Evolutionary conservation across 1,140 invertebrate species (phyloP).

Genomic region (Ceratosolen fusciceps): DNA sequence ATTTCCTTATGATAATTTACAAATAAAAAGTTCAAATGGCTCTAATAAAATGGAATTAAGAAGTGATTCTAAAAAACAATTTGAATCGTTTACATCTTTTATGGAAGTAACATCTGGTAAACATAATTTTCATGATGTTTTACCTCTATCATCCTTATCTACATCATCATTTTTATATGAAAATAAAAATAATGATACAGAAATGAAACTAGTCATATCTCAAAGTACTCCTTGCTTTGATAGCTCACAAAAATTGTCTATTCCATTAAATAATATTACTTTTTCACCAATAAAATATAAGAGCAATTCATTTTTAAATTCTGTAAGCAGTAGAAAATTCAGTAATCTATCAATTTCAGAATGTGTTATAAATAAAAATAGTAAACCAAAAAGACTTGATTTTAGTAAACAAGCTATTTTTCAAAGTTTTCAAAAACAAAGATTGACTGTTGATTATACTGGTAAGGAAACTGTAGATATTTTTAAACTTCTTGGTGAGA

Average conservation of each 20-base stretch:
- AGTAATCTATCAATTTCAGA: constrained; percentile 32
- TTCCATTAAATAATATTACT: constrained; percentile 1
- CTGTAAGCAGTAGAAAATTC: constrained; percentile 13
- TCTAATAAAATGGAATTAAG: constrained; percentile 33
- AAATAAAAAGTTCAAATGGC: not conserved
- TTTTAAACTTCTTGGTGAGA: constrained; percentile 61
- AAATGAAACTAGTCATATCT: constrained; percentile 32
- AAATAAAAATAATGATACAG: not conserved
- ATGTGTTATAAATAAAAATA: constrained; percentile 54
- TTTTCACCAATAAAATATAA: constrained; percentile 34
- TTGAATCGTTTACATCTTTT: not conserved
- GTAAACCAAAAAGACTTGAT: constrained; percentile 64
- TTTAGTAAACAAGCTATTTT: constrained; percentile 55
- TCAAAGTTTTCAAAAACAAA: constrained; percentile 44
- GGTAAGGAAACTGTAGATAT: constrained; percentile 61
- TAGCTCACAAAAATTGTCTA: constrained; percentile 6
- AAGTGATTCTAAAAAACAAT: constrained; percentile 14
- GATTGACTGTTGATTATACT: constrained; percentile 56
- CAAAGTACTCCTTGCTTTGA: constrained; percentile 16
- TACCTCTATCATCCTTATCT: not conserved
- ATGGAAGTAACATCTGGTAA: not conserved
- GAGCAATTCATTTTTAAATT: constrained; percentile 3
- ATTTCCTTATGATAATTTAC: not conserved
- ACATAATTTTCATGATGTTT: constrained; percentile 3
- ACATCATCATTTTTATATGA: not conserved